These are phyloP conservation scores for Hydropsyche betteni DNA, from an alignment of 2,888 invertebrate genomes.

Conservation along the genomic window DNA sequence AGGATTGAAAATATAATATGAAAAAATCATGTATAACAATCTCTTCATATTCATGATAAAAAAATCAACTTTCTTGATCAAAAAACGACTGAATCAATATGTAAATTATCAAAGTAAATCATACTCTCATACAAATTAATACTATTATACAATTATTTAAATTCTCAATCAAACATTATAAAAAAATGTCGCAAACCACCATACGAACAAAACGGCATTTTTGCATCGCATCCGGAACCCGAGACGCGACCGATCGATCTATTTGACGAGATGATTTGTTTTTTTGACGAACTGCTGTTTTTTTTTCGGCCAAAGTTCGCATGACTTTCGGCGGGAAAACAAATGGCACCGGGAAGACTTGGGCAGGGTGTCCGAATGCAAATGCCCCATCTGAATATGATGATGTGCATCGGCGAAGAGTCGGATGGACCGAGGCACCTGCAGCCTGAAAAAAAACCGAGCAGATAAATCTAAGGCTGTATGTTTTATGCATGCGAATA, in stretches of 20 bases:
- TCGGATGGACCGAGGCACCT: slow-evolving; percentile 8
- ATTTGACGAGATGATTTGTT: slow-evolving; percentile 38
- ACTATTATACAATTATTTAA: too few relatives aligned
- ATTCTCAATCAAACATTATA: too few relatives aligned
- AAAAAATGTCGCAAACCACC: too few relatives aligned
- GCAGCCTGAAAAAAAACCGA: neutral
- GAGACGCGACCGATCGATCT: slow-evolving; percentile 37
- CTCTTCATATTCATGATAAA: too few relatives aligned
- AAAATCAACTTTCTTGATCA: too few relatives aligned
- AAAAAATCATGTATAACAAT: too few relatives aligned
- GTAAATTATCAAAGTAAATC: too few relatives aligned
- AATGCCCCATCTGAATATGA: slow-evolving; percentile 24
- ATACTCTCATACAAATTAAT: too few relatives aligned
- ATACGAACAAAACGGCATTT: too few relatives aligned
- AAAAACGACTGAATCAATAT: too few relatives aligned
- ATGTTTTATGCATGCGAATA: slow-evolving; percentile 9
- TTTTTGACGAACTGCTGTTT: slow-evolving; percentile 23
- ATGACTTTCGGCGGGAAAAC: neutral
- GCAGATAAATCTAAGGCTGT: neutral
- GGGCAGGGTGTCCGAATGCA: slow-evolving; percentile 5
- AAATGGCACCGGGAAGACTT: slow-evolving; percentile 18
- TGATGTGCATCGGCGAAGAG: neutral
- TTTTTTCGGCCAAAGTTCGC: neutral
- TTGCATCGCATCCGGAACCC: slow-evolving; percentile 14
- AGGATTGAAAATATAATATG: too few relatives aligned